Evolutionary conservation across 1,140 invertebrate genomes (phyloP).

Genomic region (Cecropterus lyciades): DNA sequence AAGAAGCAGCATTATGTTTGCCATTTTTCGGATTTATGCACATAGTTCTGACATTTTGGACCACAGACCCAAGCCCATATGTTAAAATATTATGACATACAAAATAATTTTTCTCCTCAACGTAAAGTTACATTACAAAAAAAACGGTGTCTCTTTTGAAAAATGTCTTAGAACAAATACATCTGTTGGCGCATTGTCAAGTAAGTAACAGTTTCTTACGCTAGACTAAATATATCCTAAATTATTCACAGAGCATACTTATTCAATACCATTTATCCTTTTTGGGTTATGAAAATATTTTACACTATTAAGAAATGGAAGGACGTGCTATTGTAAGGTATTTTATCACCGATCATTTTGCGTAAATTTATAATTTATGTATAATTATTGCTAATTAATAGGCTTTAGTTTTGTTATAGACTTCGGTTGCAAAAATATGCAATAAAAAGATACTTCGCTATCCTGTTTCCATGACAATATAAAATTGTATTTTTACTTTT

Average conservation of each 20-base stretch:
- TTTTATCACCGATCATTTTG: neutral
- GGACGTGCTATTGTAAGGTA: slow-evolving; percentile 11
- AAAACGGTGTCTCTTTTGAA: slow-evolving; percentile 40
- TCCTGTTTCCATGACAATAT: too few relatives aligned
- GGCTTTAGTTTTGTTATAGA: too few relatives aligned
- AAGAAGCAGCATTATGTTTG: too few relatives aligned
- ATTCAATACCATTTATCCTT: slow-evolving; percentile 10
- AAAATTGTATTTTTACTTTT: too few relatives aligned
- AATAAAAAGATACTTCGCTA: too few relatives aligned
- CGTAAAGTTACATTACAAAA: too few relatives aligned
- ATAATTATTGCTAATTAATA: too few relatives aligned
- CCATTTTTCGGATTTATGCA: too few relatives aligned
- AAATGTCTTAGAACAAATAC: slow-evolving; percentile 44
- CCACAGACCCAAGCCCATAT: too few relatives aligned
- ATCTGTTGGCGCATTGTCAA: slow-evolving; percentile 68
- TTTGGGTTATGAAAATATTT: slow-evolving; percentile 27
- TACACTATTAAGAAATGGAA: slow-evolving; percentile 23
- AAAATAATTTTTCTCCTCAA: neutral
- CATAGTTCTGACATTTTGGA: too few relatives aligned
- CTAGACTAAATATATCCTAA: slow-evolving; percentile 27
- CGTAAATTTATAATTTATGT: too few relatives aligned
- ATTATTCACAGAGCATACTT: slow-evolving; percentile 26
- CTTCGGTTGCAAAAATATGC: too few relatives aligned
- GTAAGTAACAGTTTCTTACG: slow-evolving; percentile 38
- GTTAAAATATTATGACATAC: neutral